Evolutionary conservation across 1,140 invertebrate genomes (phyloP), one percentile per base, ranked within the genome.

Genomic region (Saccostrea echinata): DNA sequence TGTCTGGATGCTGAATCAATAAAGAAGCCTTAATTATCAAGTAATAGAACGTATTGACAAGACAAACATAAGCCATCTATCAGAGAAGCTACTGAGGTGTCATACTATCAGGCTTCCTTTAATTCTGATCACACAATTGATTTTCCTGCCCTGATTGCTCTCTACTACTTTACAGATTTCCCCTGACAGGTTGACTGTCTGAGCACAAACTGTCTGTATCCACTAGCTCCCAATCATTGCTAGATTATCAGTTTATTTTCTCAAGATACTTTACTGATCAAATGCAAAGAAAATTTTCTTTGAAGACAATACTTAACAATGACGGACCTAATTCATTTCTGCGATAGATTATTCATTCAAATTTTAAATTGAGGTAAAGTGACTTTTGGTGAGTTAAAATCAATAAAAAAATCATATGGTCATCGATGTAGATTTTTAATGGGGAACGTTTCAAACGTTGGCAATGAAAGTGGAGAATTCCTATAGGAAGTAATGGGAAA

Each of bases 81-180:
- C 68, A 30, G 68, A 13, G 30, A 76, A 76, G 68, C 68, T 76
- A 76, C 27, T 27, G 27, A 76, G 68, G 68, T 76, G 68, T 27
- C 68, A 76, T 76, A 76, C 68, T 30, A 76, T 76, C 68, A 76
- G 68, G 68, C 68, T 76, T 76, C 68, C 68, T 76, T 61, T 76
- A 76, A 76, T 76, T 76, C 68, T 76, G 68, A 76, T 76, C 68
- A 76, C 68, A 76, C 68, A 76, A 76, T 76, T 76, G 68, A 76
- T 76, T 76, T 76, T 76, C 68, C 68, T 76, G 68, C 68, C 68
- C 68, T 76, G 68, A 76, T 76, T 76, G 68, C 68, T 76, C 68
- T 76, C 68, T 76, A 30, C 68, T 76, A 76, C 68, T 76, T 76
- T 76, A 76, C 68, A 76, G 68, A 76, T 76, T 76, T 76, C 68